Base-by-base conservation (phyloP, 2,888 invertebrate genomes). In the Tetragonula carbonaria region DNA sequence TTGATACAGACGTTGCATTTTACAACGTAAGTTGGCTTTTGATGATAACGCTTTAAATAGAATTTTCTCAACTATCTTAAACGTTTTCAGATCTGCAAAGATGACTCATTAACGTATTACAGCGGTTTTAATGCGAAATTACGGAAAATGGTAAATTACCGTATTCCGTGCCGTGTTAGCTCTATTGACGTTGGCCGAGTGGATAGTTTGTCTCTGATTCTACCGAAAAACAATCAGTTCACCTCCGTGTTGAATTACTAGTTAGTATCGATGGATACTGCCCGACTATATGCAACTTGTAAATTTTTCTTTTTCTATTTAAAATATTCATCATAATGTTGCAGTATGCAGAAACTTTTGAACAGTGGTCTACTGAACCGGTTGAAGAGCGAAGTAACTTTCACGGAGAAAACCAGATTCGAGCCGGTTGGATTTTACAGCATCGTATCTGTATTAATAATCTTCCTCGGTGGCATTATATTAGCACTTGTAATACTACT, bases 171-270 rank as follows among this genome's bases (percentile, higher is more conserved):
- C 62, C 85, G 90, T 45, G 18, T 92, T 6, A 74, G 67, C 2
- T 63, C 23, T 5, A 65, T 93, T 13, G 55, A 77, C n/a, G 66
- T 87, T 0, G 91, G 90, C 3, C 85, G 82, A 28, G 78, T 88
- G 13, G 90, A 90, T 21, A 92, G 89, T 55, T 70, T 92, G 6
- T 90, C 86, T 0, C 85, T 93, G 81, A 79, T 89, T 8, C 57
- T 93, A n/a, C 74, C 88, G 1, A 90, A 90, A 50, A 67, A 72
- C 2, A 93, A 83, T 79, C 91, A 86, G 14, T 93, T 89, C 57
- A 92, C 89, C 2, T 59, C 59, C 8, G n/a, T 90, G 21, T 75
- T 93, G 23, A 92, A 92, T 89, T 87, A 87, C 74, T 86, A 92
- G 93, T 93, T 23, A 84, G 92, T 88, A 76, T 67, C 33, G 16